These are phyloP conservation scores for Tholera decimalis DNA, from an alignment of 2,888 invertebrate genomes.

Conservation along the genomic window DNA sequence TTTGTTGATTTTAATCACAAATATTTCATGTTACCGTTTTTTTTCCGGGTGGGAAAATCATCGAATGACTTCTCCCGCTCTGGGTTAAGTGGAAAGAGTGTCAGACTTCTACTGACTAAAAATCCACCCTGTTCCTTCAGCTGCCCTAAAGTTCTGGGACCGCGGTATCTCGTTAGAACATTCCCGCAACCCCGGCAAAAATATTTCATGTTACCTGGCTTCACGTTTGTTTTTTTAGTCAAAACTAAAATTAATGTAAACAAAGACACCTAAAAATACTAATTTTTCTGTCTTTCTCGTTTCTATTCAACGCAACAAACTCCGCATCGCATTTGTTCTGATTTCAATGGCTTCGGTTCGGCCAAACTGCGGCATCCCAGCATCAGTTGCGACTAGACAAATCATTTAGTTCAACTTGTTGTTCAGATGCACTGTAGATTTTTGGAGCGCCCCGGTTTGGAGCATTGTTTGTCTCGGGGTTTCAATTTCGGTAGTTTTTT, in stretches of 20 bases:
- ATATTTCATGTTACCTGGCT: too few relatives aligned
- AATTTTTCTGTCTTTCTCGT: neutral
- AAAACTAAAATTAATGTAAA: neutral
- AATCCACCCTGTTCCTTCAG: too few relatives aligned
- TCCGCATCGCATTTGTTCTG: constrained; percentile 25
- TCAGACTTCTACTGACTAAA: too few relatives aligned
- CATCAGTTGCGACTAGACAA: constrained; percentile 7
- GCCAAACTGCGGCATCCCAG: constrained; percentile 6
- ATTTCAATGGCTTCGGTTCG: constrained; percentile 20
- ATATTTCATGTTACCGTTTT: too few relatives aligned
- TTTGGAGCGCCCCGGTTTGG: neutral
- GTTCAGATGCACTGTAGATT: constrained; percentile 14
- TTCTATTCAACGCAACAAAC: constrained; percentile 1
- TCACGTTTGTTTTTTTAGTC: too few relatives aligned
- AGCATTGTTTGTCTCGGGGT: constrained; percentile 1
- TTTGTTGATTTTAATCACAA: too few relatives aligned
- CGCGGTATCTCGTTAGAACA: too few relatives aligned
- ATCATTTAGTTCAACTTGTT: constrained; percentile 38
- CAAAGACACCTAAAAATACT: neutral
- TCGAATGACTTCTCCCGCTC: too few relatives aligned
- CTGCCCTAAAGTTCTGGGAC: too few relatives aligned
- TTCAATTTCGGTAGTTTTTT: neutral
- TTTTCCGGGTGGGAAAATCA: too few relatives aligned
- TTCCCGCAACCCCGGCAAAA: too few relatives aligned
- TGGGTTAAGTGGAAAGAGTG: too few relatives aligned